These are phyloP conservation scores for Aphelinus atriplicis DNA, from an alignment of 1,140 invertebrate species.

Conservation along the genomic window DNA sequence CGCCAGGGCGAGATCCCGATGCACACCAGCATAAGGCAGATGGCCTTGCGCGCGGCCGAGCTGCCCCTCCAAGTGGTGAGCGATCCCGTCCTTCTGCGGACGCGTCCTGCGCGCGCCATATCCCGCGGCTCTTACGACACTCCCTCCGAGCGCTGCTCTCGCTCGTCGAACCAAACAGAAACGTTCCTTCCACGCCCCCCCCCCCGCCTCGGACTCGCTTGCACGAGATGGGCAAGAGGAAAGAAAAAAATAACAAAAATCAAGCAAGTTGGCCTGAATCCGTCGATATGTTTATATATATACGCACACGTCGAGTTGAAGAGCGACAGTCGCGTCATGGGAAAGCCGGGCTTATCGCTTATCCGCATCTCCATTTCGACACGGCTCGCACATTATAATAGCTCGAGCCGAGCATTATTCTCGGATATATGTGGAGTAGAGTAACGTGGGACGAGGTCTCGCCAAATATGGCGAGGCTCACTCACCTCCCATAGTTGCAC, in stretches of 20 bases:
- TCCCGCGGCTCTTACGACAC: neutral
- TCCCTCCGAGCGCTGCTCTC: too few species aligned
- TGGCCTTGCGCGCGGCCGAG: slow-evolving; percentile 49
- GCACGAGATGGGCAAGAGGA: too few species aligned
- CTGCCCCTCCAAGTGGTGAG: slow-evolving; percentile 52
- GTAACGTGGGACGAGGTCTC: slow-evolving; percentile 56
- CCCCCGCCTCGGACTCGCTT: too few species aligned
- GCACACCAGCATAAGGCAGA: slow-evolving; percentile 64
- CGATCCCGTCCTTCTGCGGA: neutral
- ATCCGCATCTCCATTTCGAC: slow-evolving; percentile 12
- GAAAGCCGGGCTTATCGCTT: neutral
- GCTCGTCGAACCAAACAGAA: too few species aligned
- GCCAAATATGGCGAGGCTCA: slow-evolving; percentile 56
- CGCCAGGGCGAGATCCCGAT: slow-evolving; percentile 67
- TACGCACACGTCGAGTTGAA: too few species aligned
- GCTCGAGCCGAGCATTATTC: slow-evolving; percentile 17
- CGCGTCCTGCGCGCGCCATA: neutral
- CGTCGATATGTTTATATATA: too few species aligned
- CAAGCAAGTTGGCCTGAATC: too few species aligned
- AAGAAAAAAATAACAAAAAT: too few species aligned
- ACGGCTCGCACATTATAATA: slow-evolving; percentile 20
- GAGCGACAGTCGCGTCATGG: too few species aligned
- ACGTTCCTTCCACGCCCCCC: too few species aligned
- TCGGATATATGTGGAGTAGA: slow-evolving; percentile 26
- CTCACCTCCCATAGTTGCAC: slow-evolving; percentile 37